These are phyloP conservation scores for Isaurus tuberculatus DNA, from an alignment of 92 coral and sea anemone species.

Conservation along the genomic window DNA sequence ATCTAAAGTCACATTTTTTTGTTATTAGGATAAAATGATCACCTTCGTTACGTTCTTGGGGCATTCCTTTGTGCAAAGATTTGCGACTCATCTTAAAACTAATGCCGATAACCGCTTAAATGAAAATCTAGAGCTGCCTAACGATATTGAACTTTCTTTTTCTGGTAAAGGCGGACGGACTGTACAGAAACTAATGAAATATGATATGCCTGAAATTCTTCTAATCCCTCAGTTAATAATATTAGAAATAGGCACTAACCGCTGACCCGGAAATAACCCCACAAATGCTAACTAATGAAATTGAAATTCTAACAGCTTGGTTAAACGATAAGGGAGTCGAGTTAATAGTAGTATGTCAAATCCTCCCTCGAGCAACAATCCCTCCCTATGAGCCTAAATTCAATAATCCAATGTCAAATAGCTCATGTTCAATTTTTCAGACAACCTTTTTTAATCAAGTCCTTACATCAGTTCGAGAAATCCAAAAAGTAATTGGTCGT, in stretches of 20 bases:
- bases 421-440: neutral
- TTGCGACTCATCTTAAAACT: neutral
- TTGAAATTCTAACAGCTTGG: neutral
- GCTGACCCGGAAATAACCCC: neutral
- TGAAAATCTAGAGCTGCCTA: neutral
- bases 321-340: neutral
- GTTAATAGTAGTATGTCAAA: neutral
- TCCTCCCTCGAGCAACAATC: neutral
- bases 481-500: conserved; percentile 26
- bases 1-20: neutral
- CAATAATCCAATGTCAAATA: neutral
- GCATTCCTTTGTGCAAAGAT: neutral
- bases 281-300: neutral
- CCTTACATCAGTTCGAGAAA: neutral
- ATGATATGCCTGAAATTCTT: neutral
- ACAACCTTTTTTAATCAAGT: neutral
- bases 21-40: neutral
- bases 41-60: neutral
- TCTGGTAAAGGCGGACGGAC: neutral
- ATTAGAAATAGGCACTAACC: neutral
- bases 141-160: neutral
- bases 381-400: neutral
- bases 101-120: neutral
- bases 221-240: neutral
- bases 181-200: neutral